phyloP scores from a whole-genome alignment of 2,797 vertebrate species.

The Chloroceryle amazona region DNA sequence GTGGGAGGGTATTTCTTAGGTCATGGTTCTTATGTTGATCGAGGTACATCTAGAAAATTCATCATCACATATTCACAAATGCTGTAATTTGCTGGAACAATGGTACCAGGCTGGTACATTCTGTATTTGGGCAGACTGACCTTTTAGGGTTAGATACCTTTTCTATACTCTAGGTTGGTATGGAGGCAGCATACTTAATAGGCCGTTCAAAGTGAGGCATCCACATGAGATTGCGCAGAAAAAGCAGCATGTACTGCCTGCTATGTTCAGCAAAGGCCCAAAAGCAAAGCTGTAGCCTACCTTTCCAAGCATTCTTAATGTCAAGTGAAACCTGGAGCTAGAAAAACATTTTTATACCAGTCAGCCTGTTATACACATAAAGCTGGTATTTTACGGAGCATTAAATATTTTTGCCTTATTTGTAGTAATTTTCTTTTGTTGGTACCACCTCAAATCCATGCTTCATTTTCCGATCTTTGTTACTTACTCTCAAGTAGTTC shows the following conservation, averaged over 20 bases:
- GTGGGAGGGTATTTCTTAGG: neutral
- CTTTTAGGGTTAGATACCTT: neutral
- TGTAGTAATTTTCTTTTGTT: neutral
- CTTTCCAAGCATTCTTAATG: conserved; percentile 59
- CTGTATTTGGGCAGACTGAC: neutral
- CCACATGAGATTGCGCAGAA: neutral
- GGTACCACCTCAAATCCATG: conserved; percentile 54
- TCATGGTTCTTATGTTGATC: neutral
- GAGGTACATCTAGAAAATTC: neutral
- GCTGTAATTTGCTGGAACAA: neutral
- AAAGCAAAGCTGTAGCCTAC: neutral
- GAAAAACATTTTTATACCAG: conserved; percentile 51
- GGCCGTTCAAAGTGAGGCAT: neutral
- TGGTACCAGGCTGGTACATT: neutral
- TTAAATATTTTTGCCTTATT: conserved; percentile 49
- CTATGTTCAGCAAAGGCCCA: conserved; percentile 6
- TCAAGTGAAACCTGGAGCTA: conserved; percentile 50
- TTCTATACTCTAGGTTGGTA: neutral
- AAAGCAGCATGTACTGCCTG: neutral
- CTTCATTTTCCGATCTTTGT: conserved; percentile 11
- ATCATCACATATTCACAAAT: neutral
- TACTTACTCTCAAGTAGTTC: conserved; percentile 8
- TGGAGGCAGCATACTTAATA: neutral
- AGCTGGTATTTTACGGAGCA: conserved; percentile 60
- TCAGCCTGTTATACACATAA: conserved; percentile 1